Evolutionary conservation across 2,797 vertebrate genomes (phyloP), one percentile per base, ranked within the genome.

Genomic region (Sebastes minor): DNA sequence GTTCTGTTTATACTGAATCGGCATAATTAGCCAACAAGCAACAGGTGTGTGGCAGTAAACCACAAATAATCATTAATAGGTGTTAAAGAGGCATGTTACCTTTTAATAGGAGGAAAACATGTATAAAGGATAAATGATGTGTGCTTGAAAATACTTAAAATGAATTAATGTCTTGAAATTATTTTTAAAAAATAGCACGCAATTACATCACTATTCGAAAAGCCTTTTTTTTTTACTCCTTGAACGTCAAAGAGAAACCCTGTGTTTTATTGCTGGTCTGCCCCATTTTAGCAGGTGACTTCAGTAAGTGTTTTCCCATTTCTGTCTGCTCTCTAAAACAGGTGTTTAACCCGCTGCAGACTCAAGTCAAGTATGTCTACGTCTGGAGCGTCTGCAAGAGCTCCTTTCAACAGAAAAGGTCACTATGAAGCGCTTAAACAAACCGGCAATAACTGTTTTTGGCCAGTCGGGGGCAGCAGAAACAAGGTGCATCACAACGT

Each of bases 231-330:
- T 71, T 35, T 61, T 52, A 65, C 67, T 85, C 55, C 30, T 74
- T 75, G 55, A 82, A 79, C 63, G 71, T 78, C 23, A 79, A 53
- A 74, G 63, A 68, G 69, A 74, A 82, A 42, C 14, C 25, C 5
- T 25, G 64, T 33, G 64, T 79, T 86, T 90, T 89, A 86, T 61
- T 25, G 78, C 73, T 46, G 27, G 56, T 78, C 70, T 82, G 86
- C 60, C 53, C 35, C 65, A n/a, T 33, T 87, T 73, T 20, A 84
- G 71, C 83, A 86, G 84, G 87, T 88, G 89, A 87, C 64, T 73
- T 28, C 52, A 27, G 49, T 84, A 88, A 94, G 85, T 81, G 85
- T 72, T 92, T 93, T 85, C 25, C 80, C 85, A 77, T 87, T 72
- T 71, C 64, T 23, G 68, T 80, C 71, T 67, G 64, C 74, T 82